Percentiles rank a stretch among this genome's conserved stretches.
Evolutionary conservation across 2,888 invertebrate species (phyloP).

Genomic region (Synergus gifuensis): DNA sequence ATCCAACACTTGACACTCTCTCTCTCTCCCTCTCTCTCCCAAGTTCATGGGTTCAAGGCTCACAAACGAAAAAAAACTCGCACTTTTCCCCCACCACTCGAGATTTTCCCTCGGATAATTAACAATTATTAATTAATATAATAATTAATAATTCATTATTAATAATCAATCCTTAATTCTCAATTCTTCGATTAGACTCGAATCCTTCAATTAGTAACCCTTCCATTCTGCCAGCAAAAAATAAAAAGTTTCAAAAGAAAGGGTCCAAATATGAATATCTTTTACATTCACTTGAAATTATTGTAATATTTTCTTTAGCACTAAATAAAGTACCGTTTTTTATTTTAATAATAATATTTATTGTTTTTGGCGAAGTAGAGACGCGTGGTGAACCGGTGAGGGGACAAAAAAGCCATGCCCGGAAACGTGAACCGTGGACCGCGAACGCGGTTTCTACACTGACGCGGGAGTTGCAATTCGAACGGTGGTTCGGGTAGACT

Average conservation of each 20-base stretch:
- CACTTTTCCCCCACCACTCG: not conserved
- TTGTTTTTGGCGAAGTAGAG: not conserved
- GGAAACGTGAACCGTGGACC: conserved; percentile 77
- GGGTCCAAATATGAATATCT: not conserved
- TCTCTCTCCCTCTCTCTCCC: conserved; percentile 37
- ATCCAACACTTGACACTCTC: not conserved
- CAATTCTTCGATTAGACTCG: not conserved
- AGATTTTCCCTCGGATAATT: not conserved
- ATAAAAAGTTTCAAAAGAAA: not conserved
- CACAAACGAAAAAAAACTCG: not conserved
- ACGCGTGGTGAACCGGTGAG: conserved; percentile 20
- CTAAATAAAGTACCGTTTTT: not conserved
- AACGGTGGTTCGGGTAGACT: conserved; percentile 73
- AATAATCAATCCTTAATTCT: too few species aligned
- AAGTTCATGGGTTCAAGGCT: conserved; percentile 7
- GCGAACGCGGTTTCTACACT: conserved; percentile 77
- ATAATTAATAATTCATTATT: too few species aligned
- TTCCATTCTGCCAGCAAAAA: not conserved
- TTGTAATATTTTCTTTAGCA: not conserved
- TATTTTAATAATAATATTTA: not conserved
- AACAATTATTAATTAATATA: not conserved
- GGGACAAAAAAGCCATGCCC: conserved; percentile 51
- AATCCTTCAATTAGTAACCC: not conserved
- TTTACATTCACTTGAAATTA: too few species aligned
- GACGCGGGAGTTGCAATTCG: conserved; percentile 77